Evolutionary conservation across 2,888 invertebrate species (phyloP).

Genomic region (Sialis fuliginosa): DNA sequence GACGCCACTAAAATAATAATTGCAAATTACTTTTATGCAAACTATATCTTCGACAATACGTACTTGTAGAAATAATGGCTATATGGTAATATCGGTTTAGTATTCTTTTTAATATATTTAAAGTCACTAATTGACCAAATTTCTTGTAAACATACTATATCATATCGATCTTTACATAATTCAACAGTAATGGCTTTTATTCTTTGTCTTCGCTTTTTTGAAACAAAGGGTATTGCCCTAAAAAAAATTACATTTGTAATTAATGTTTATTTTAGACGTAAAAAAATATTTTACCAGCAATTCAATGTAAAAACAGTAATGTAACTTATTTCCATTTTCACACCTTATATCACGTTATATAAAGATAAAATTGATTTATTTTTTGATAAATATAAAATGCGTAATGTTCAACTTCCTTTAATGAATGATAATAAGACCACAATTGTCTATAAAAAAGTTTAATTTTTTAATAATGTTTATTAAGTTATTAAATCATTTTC

Average conservation of each 20-base stretch:
- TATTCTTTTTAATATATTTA: slow-evolving; percentile 46
- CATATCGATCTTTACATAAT: slow-evolving; percentile 50
- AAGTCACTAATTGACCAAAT: slow-evolving; percentile 81
- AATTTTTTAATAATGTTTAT: too few species aligned
- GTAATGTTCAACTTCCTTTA: too few species aligned
- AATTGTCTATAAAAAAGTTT: too few species aligned
- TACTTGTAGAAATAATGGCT: slow-evolving; percentile 90
- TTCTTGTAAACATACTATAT: slow-evolving; percentile 88
- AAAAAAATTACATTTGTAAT: slow-evolving; percentile 13
- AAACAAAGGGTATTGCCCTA: slow-evolving; percentile 67
- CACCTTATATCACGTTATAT: too few species aligned
- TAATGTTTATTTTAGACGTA: too few species aligned
- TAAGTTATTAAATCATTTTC: too few species aligned
- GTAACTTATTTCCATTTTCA: too few species aligned
- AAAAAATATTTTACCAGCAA: too few species aligned
- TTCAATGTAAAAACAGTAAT: too few species aligned
- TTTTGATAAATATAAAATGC: too few species aligned
- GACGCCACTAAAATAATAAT: slow-evolving; percentile 50
- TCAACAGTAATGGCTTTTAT: slow-evolving; percentile 60
- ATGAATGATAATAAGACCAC: too few species aligned
- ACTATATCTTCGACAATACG: not conserved
- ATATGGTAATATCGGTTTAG: slow-evolving; percentile 48
- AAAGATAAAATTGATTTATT: too few species aligned
- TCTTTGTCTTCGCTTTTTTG: slow-evolving; percentile 49
- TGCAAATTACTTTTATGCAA: not conserved